Evolutionary conservation across 1,140 invertebrate species (phyloP).

Genomic region (Ips typographus): DNA sequence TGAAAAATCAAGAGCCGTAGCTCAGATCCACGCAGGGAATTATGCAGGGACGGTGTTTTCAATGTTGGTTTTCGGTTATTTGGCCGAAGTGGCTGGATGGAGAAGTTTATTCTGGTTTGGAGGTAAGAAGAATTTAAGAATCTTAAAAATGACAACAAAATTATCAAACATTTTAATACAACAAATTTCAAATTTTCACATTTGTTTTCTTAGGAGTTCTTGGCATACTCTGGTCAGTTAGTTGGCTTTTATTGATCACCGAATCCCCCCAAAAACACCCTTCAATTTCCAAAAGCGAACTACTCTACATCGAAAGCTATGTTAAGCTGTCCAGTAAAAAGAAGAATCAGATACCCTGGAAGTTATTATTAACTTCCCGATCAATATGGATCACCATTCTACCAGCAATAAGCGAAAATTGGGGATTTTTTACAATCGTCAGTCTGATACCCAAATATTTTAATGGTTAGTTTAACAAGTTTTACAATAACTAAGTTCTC

Average conservation of each 20-base stretch:
- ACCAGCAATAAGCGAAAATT: not conserved
- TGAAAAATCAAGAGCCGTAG: not conserved
- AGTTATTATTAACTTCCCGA: not conserved
- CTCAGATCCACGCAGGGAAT: not conserved
- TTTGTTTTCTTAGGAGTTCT: not conserved
- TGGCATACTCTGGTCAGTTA: not conserved
- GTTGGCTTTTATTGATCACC: not conserved
- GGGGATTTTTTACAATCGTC: not conserved
- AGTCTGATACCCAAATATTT: not conserved
- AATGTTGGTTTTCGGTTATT: conserved; percentile 2
- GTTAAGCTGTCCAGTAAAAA: not conserved
- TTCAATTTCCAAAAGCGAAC: not conserved
- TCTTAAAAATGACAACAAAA: not conserved
- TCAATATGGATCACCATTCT: not conserved
- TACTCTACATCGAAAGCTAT: not conserved
- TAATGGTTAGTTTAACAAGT: not conserved
- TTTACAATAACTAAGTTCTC: not conserved
- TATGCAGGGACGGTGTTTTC: conserved; percentile 8
- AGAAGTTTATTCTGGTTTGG: conserved; percentile 11
- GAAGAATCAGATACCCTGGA: not conserved
- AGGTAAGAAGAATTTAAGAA: not conserved
- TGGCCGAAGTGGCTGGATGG: conserved; percentile 1
- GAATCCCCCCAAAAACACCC: not conserved
- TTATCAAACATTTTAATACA: not conserved
- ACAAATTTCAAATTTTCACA: too few relatives aligned